Conservation (phyloP, 2,888 invertebrate species). For the Thelaira solivaga region DNA sequence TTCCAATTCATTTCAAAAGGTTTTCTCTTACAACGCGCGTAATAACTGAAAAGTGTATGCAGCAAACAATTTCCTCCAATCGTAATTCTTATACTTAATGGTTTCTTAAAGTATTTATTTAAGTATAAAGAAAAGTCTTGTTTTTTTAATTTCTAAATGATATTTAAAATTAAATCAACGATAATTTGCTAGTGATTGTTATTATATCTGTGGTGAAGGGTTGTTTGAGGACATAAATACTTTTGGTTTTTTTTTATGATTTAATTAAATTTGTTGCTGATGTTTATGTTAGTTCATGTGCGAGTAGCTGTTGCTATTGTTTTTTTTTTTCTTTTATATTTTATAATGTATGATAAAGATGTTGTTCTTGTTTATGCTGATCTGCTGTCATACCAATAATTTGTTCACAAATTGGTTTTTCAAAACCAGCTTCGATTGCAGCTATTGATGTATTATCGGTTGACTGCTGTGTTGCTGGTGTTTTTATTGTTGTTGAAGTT, state of each 20-base stretch:
- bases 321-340: constrained; percentile 28
- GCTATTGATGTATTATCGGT: constrained; percentile 29
- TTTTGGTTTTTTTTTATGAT: constrained; percentile 1
- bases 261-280: background rate
- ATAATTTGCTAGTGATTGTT: background rate
- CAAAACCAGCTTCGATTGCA: constrained; percentile 34
- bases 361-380: constrained; percentile 62
- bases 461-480: constrained; percentile 16
- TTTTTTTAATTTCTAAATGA: background rate
- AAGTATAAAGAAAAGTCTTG: constrained; percentile 6
- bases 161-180: background rate
- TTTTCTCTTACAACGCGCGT: background rate
- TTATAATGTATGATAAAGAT: constrained; percentile 66
- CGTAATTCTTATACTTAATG: background rate
- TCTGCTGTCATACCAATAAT: constrained; percentile 41
- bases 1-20: too few relatives aligned
- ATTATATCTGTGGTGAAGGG: background rate
- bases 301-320: background rate
- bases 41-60: background rate
- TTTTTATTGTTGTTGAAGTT: constrained; percentile 40
- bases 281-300: background rate
- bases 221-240: background rate
- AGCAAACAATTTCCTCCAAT: constrained; percentile 2
- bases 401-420: constrained; percentile 52
- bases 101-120: background rate